Conservation (phyloP, 1,140 invertebrate species). For the Drosophila littoralis region DNA sequence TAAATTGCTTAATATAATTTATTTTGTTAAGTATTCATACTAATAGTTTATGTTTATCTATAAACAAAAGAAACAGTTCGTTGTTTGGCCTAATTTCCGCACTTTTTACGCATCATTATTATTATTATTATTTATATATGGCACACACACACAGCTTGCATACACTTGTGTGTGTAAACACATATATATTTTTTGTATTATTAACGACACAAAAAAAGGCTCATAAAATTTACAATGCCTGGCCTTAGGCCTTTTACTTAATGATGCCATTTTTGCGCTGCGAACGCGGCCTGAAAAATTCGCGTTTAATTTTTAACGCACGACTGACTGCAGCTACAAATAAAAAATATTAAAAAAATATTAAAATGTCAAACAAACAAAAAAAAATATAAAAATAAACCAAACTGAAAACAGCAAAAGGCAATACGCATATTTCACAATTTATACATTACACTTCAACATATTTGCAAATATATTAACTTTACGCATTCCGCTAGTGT, state of each 20-base stretch:
- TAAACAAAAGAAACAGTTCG: too few species aligned
- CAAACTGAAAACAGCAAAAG: slow-evolving; percentile 31
- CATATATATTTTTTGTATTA: slow-evolving; percentile 62
- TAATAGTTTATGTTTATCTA: too few species aligned
- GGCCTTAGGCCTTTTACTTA: slow-evolving; percentile 75
- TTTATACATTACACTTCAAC: slow-evolving; percentile 30
- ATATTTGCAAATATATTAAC: slow-evolving; percentile 7
- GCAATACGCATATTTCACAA: slow-evolving; percentile 37
- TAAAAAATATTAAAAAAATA: slow-evolving; percentile 46
- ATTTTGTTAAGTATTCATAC: too few species aligned
- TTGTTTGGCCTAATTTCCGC: too few species aligned
- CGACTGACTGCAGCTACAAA: slow-evolving; percentile 73
- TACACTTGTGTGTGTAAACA: slow-evolving; percentile 8
- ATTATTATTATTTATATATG: slow-evolving; percentile 54
- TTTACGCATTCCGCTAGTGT: not conserved
- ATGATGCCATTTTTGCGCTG: slow-evolving; percentile 81
- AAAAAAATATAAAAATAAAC: slow-evolving; percentile 33
- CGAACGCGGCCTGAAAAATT: slow-evolving; percentile 71
- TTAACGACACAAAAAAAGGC: slow-evolving; percentile 78
- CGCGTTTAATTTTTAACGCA: slow-evolving; percentile 81
- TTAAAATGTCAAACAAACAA: slow-evolving; percentile 13
- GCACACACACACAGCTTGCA: slow-evolving; percentile 26
- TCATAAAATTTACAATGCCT: slow-evolving; percentile 82
- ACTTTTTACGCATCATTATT: slow-evolving; percentile 66
- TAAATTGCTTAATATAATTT: too few species aligned